Base-by-base conservation (phyloP, 2,888 invertebrate species). In the Anoncus sp. region DNA sequence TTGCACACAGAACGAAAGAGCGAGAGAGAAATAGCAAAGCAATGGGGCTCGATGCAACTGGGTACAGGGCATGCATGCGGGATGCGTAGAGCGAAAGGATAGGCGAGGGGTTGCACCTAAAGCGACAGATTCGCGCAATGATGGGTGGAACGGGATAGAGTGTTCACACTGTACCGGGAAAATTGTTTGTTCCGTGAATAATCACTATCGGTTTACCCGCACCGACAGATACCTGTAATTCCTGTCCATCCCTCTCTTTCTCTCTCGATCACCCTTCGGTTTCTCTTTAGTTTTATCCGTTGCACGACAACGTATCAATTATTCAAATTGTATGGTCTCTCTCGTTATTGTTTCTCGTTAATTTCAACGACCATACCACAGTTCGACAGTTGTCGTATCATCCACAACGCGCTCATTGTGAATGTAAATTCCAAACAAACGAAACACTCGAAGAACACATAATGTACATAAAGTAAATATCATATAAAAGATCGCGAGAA, bases 151-250 rank as follows among this genome's bases (percentile, higher is more conserved):
- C 55, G 59, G 22, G 57, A 31, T 16, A 31, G 31, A 45, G 31
- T 51, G 24, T 67, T 51, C 43, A 45, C 73, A 65, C 57, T 57
- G 60, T 60, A 49, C 59, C 60, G 35, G 69, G 53, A 60, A 69
- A 77, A 74, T 77, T 74, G 73, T 77, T 74, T 77, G 69, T 69
- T 69, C 70, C 69, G 63, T 60, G 73, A 77, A 77, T 77, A 74
- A 74, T 77, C 65, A 69, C 69, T 74, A 70, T 74, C 77, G 77
- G 73, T 74, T 59, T 45, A 51, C 43, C 51, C 59, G 40, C 59
- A 65, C 49, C 57, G 38, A 27, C 51, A 65, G 63, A 65, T 77
- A 70, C 65, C 59, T 27, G 62, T 69, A 63, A 65, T 77, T 70
- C 18, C 45, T 49, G 38, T n/a, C 6, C n/a, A 22, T 18, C 16